Evolutionary conservation across 2,113 vertebrate species (phyloP), one percentile per base, ranked within the genome.

Genomic region (Perca fluviatilis): DNA sequence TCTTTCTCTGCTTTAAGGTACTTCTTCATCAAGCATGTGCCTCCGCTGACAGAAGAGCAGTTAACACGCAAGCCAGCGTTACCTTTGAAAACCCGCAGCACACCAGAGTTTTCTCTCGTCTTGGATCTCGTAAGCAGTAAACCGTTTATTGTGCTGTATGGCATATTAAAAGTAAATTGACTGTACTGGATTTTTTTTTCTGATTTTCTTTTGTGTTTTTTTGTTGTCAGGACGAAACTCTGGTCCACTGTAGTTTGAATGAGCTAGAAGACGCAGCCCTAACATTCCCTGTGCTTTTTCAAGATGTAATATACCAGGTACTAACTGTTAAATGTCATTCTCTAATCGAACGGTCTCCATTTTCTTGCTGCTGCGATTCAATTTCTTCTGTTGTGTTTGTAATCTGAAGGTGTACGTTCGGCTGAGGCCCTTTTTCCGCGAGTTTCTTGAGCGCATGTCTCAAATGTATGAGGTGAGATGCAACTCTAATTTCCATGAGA

Each of bases 241-340:
- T 99, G 94, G 98, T 99, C 88, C 98, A 99, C 90, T 99, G 98
- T 94, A 99, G 98, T 95, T 94, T 99, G 92, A 99, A 99, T 69
- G 98, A 99, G 84, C 94, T 99, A 81, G 98, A 99, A 95, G 98
- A 99, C 86, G 98, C 98, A 92, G 98, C 98, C 60, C 96, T 99
- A 86, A 99, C 98, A 78, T 99, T 99, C 92, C 98, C 98, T 77
- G 98, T 99, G 70, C 97, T 99, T 90, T 99, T 99, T 88, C 98
- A 99, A 95, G 98, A 99, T 88, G 98, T 99, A 75, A 99, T 99
- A 94, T 99, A 99, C 96, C 98, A 99, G 98, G 98, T 99, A 96
- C 88, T 13, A 14, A 18, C 57, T n/a, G 23, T 36, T 15, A 30
- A 19, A 64, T 7, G 6, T 5, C 3, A 3, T 23, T 49, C 27